A percentile compares a stretch with the other conserved stretches of the same genome.
Conservation (phyloP, 1,140 invertebrate genomes). For the Vanessa tameamea region DNA sequence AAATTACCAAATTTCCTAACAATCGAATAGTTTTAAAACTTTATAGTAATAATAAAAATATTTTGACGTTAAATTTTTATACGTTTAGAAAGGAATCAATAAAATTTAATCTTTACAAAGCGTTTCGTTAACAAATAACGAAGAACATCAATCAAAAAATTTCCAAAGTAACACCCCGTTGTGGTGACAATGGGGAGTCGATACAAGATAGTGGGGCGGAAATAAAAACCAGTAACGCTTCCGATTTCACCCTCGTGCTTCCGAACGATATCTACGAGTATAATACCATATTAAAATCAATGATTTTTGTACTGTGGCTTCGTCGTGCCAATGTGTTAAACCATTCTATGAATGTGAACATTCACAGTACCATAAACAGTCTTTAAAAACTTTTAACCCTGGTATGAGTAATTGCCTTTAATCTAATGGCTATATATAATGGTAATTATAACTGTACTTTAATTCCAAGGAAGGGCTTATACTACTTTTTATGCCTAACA, state of each 20-base stretch:
- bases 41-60: conserved; percentile 34
- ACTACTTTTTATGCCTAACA: too few species aligned
- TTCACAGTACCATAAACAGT: not conserved
- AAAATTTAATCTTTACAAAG: conserved; percentile 32
- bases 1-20: conserved; percentile 18
- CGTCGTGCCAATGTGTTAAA: conserved; percentile 32
- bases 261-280: conserved; percentile 24
- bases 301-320: conserved; percentile 19
- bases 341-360: conserved; percentile 10
- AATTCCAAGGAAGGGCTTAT: too few species aligned
- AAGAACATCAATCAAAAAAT: conserved; percentile 66
- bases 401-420: too few species aligned
- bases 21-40: conserved; percentile 21
- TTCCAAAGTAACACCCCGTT: conserved; percentile 54
- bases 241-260: conserved; percentile 58
- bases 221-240: conserved; percentile 69
- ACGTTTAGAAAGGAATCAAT: conserved; percentile 30
- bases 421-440: too few species aligned
- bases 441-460: too few species aligned
- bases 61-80: conserved; percentile 35
- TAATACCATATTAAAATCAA: conserved; percentile 32
- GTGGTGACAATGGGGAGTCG: conserved; percentile 64
- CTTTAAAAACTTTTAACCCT: too few species aligned
- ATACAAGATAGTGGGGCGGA: conserved; percentile 60
- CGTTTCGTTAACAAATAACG: conserved; percentile 30